Base-by-base conservation (phyloP, 2,113 vertebrate species). In the Ciconia maguari region DNA sequence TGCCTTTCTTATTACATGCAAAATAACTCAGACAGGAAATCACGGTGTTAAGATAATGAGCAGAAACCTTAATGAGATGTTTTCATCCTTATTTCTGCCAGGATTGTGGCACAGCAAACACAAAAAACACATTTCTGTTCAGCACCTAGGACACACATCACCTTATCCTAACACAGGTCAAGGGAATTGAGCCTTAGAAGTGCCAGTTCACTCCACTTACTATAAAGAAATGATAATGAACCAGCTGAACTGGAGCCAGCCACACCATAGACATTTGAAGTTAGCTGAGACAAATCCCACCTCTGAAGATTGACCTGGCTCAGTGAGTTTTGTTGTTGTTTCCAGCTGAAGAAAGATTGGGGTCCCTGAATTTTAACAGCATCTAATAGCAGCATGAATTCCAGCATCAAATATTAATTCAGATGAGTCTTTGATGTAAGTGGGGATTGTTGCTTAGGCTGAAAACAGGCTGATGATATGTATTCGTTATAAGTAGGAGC, bases 391-490 rank as follows among this genome's bases (percentile, higher is more conserved):
- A 62, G 34, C 21, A 69, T 79, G 74, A 89, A 94, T 91, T 89
- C 57, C 74, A 85, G 54, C 70, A 83, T 62, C 20, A 41, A 74
- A 46, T 87, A 87, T 84, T 95, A 85, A 95, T 95, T 97, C 81
- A 94, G 70, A 92, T 62, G 74, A 90, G 69, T 34, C 57, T 94
- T 94, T 96, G 87, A 91, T 95, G 80, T 79, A 92, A 92, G 62
- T 76, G 70, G 10, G 20, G 81, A 92, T 85, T 87, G 69, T 74
- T 96, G 52, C 57, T 85, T 72, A 85, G 42, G 74, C 49, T 94
- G 83, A 89, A 96, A 92, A 92, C 58, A 72, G 81, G 27, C 52
- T 87, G 83, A 76, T 96, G 48, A 87, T 92, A 75, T 65, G 58
- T 78, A 89, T 94, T 94, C 77, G 87, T 89, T 86, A 84, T 82